Evolutionary conservation across 2,888 invertebrate genomes (phyloP).

Genomic region (Orthonychiurus folsomi): DNA sequence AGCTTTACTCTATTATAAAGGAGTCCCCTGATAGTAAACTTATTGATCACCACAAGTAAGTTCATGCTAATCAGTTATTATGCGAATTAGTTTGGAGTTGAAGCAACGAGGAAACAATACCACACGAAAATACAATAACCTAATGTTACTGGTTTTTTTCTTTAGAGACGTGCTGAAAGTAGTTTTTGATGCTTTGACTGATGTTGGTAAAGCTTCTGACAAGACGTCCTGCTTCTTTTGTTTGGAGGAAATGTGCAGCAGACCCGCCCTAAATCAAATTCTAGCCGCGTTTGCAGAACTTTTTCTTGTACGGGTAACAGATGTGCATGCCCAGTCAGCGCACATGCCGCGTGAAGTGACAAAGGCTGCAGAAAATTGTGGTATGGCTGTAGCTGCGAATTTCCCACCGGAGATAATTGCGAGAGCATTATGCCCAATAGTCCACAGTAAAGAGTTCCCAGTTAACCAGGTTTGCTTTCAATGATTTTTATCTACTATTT

Average conservation of each 20-base stretch:
- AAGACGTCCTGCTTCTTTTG: constrained; percentile 37
- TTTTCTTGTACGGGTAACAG: constrained; percentile 39
- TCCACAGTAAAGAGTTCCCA: constrained; percentile 77
- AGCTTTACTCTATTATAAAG: constrained; percentile 31
- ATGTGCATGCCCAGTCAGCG: constrained; percentile 32
- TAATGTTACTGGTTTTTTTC: neutral
- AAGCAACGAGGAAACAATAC: neutral
- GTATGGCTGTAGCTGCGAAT: constrained; percentile 64
- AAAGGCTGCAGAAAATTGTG: constrained; percentile 71
- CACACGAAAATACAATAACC: neutral
- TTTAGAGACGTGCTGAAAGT: constrained; percentile 39
- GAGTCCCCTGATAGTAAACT: constrained; percentile 34
- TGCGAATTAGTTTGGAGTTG: too few relatives aligned
- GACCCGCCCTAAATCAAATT: constrained; percentile 27
- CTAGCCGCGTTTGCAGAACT: constrained; percentile 39
- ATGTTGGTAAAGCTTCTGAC: constrained; percentile 29
- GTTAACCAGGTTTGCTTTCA: constrained; percentile 68
- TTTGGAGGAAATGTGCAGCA: constrained; percentile 37
- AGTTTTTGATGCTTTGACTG: constrained; percentile 36
- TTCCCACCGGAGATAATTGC: constrained; percentile 72
- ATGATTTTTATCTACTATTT: neutral
- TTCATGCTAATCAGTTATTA: too few relatives aligned
- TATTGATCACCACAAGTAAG: constrained; percentile 38
- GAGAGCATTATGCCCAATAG: constrained; percentile 69
- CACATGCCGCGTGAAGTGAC: constrained; percentile 38